Evolutionary conservation across 2,113 vertebrate genomes (phyloP).

Genomic region (Pan paniscus): DNA sequence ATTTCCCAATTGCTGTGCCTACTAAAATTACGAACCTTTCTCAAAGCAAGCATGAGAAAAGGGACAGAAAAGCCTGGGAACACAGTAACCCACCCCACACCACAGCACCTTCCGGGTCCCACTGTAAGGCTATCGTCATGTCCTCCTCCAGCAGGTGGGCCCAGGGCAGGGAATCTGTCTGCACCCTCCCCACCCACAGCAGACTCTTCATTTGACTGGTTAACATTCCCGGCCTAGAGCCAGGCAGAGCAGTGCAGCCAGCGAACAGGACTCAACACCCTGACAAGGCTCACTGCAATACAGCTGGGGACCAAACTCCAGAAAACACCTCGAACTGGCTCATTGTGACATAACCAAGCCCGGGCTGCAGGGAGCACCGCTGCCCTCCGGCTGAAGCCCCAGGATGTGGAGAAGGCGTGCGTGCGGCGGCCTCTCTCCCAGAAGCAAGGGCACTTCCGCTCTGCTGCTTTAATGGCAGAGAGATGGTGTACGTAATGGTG

Average conservation of each 20-base stretch:
- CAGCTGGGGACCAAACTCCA: too few species aligned
- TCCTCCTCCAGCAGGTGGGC: neutral
- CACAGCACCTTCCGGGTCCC: rapidly evolving
- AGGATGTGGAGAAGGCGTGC: too few species aligned
- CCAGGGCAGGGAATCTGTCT: neutral
- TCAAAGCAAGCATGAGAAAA: neutral
- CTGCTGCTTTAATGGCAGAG: too few species aligned
- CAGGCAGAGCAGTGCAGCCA: neutral
- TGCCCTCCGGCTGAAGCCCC: neutral
- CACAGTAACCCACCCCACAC: rapidly evolving
- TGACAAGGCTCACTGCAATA: neutral
- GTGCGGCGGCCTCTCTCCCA: neutral
- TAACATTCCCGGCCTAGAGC: neutral
- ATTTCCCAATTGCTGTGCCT: neutral
- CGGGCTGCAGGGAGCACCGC: neutral
- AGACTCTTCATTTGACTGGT: neutral
- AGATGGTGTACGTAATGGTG: rapidly evolving
- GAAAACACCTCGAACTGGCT: neutral
- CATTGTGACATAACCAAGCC: rapidly evolving
- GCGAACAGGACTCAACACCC: neutral
- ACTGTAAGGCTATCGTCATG: rapidly evolving
- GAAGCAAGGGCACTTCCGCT: rapidly evolving
- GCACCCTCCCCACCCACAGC: neutral
- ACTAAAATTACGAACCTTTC: neutral
- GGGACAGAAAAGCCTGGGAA: neutral